These are phyloP conservation scores for Tiliacea citrago DNA, from an alignment of 2,888 invertebrate species.

Conservation along the genomic window DNA sequence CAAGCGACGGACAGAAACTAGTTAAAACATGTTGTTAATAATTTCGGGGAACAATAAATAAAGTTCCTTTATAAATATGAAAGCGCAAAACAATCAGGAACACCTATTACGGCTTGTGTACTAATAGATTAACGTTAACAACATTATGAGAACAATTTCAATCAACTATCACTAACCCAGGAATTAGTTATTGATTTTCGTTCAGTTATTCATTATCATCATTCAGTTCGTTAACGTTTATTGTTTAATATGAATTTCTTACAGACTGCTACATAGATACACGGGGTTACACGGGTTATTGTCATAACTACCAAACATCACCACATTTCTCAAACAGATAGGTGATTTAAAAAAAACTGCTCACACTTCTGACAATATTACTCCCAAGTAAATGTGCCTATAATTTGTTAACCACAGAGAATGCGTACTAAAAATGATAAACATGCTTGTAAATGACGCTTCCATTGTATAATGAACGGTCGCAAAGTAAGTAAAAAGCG, in stretches of 20 bases:
- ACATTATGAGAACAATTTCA: constrained; percentile 42
- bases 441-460: constrained; percentile 57
- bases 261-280: background rate
- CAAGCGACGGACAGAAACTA: constrained; percentile 38
- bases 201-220: constrained; percentile 15
- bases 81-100: constrained; percentile 25
- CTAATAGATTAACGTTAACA: constrained; percentile 42
- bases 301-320: background rate
- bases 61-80: constrained; percentile 25
- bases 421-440: constrained; percentile 52
- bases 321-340: background rate
- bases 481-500: constrained; percentile 79
- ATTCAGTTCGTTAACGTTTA: constrained; percentile 10
- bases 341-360: background rate
- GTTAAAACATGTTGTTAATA: constrained; percentile 52
- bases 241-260: background rate
- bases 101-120: constrained; percentile 24
- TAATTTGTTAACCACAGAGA: constrained; percentile 26
- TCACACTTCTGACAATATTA: background rate
- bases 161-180: constrained; percentile 28
- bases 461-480: constrained; percentile 73
- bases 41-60: constrained; percentile 38
- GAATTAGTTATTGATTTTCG: constrained; percentile 39
- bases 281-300: background rate
- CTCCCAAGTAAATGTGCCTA: constrained; percentile 3